Evolutionary conservation across 2,113 vertebrate genomes (phyloP), one percentile per base, ranked within the genome.

Genomic region (Paramisgurnus dabryanus): DNA sequence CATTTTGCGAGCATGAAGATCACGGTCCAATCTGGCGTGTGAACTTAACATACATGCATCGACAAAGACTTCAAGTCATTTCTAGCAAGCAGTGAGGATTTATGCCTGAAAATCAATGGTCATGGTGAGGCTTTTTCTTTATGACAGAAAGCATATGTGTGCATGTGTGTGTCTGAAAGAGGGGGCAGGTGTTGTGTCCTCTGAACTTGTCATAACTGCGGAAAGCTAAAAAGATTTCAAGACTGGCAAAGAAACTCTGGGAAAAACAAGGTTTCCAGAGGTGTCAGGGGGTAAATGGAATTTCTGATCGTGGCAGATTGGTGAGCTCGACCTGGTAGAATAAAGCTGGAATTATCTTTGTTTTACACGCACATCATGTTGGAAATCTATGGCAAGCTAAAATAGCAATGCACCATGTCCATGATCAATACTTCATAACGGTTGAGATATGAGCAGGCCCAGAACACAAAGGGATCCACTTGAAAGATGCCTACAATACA

Each of bases 201-300:
- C 49, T 70, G 34, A 68, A 65, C 53, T 18, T 53, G 49, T 79
- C 71, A 82, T 77, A 40, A 47, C 76, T 22, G 10, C 17, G 34
- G 64, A 82, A 81, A 64, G 39, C 67, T 47, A 69, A 76, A 80
- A 76, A 77, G 80, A 71, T 66, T 69, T 72, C 18, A 60, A 69
- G 80, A 80, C 68, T 82, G 72, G 39, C 73, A 76, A 55, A 53
- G 67, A 49, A 13, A 3, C 77, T 70, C 75, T 65, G 45, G 76
- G 60, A 55, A 63, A 73, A 72, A 67, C 64, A 50, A 65, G 69
- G 57, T 70, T 79, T 76, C 64, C 57, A 67, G 75, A 66, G 40
- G 10, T 78, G 65, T 72, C 49, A n/a, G 71, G 43, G 50, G 57
- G 76, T 79, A 79, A 82, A 85, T 76, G 83, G 67, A 79, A 76